Conservation (phyloP, 1,140 invertebrate genomes). For the Batillaria attramentaria region DNA sequence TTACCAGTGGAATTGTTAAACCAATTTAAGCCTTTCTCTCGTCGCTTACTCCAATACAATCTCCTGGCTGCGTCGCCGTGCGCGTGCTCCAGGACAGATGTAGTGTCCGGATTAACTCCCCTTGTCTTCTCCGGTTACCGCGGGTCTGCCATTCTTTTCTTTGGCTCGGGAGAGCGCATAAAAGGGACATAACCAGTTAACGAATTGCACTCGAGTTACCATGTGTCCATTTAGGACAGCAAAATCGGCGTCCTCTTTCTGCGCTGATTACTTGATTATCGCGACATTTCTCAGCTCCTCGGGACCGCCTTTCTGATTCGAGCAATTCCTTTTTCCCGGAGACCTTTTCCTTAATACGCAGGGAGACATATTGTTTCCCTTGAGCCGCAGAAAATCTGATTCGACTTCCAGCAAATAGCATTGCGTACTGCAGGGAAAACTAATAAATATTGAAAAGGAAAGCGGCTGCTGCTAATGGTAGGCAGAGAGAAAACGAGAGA, state of each 20-base stretch:
- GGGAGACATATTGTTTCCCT: too few relatives aligned
- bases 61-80: not conserved
- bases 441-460: too few relatives aligned
- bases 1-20: not conserved
- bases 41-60: not conserved
- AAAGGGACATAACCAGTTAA: slow-evolving; percentile 12
- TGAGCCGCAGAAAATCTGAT: too few relatives aligned
- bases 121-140: not conserved
- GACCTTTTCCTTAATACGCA: too few relatives aligned
- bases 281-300: not conserved
- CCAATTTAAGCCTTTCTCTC: slow-evolving; percentile 9
- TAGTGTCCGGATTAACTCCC: not conserved
- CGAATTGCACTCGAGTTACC: slow-evolving; percentile 17
- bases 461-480: too few relatives aligned
- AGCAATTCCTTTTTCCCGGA: not conserved
- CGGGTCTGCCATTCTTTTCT: not conserved
- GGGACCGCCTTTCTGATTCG: not conserved
- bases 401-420: too few relatives aligned
- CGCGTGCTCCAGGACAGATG: not conserved
- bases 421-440: too few relatives aligned
- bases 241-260: not conserved
- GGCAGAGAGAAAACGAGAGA: too few relatives aligned
- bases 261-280: not conserved
- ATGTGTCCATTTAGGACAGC: not conserved
- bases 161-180: not conserved